Base-by-base conservation (phyloP, 2,113 vertebrate species). In the Melanotaenia duboulayi region DNA sequence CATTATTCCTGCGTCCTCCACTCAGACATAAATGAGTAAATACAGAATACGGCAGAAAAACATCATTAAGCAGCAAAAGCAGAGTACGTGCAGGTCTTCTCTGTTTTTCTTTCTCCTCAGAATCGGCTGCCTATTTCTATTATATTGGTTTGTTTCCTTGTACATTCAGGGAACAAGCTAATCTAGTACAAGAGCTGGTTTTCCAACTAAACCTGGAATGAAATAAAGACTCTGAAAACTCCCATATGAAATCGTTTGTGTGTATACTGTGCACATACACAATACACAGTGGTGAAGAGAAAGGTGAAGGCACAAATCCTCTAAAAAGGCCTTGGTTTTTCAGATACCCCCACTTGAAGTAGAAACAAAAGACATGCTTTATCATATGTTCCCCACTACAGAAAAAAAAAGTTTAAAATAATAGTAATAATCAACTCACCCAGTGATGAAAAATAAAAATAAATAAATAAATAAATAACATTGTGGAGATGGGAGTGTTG, bases 11-110 rank as follows among this genome's bases (percentile, higher is more conserved):
- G 12, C 2, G 20, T n/a, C 40, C 63, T 48, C 52, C 46, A 32
- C 42, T 77, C 70, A 46, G 42, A 65, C 61, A 74, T 17, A 48
- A 19, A 14, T 48, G 17, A 48, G 44, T 48, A 48, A 17, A 48
- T 14, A 48, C 6, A 19, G 44, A 48, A 19, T 48, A 48, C 19
- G 17, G 7, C 44, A n/a, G 17, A 0, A n/a, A 48, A 48, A 48
- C 44, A 48, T 48, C 19, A 19, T 17, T n/a, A 7, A 9, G 32
- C 32, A 19, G 19, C 44, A 17, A 1, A 12, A 17, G 16, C 14
- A 46, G 14, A 19, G 44, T 7, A 7, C 2, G 2, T n/a, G 17
- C 44, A 48, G 4, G 44, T 7, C 17, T 42, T 16, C 40, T 42
- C 44, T n/a, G 13, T 19, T 48, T 48, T 48, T 19, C 5, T 48